Base-by-base conservation (phyloP, 2,888 invertebrate genomes). In the Drosophila subsilvestris region DNA sequence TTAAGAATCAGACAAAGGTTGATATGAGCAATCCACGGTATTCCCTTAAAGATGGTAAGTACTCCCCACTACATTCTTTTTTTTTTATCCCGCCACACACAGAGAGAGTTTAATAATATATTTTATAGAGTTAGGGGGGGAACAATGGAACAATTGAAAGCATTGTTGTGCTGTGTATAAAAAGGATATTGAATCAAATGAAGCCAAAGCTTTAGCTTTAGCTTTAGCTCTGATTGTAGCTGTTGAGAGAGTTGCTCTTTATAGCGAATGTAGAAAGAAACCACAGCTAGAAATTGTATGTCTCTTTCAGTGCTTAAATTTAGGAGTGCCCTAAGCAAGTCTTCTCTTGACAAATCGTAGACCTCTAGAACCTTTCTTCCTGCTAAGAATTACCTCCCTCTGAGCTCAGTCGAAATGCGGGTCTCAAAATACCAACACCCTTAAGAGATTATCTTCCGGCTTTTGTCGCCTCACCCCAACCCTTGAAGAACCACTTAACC, bases 1-100 rank as follows among this genome's bases (percentile, higher is more conserved):
- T 99, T 78, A 96, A 98, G 92, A 97, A 99, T 93, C 95, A 96
- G 91, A 93, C 98, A 89, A 98, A 98, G 62, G 94, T 98, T 83
- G 96, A 97, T 91, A 95, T 96, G 87, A 94, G 94, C 78, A 97
- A 97, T 93, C 95, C 96, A 0, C 94, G 98, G 89, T 98, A 97
- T 93, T 95, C 96, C 57, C 94, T 98, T 66, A 94, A 97, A 79
- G 96, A 97, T 81, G 95, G 96, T 90, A 95, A 95, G 91, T 91
- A 49, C 25, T 5, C 25, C n/a, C n/a, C n/a, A n/a, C n/a, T n/a
- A n/a, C n/a, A n/a, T n/a, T n/a, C n/a, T n/a, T n/a, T n/a, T n/a
- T n/a, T n/a, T n/a, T n/a, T n/a, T n/a, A n/a, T n/a, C n/a, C n/a
- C n/a, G n/a, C n/a, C n/a, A n/a, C n/a, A n/a, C n/a, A n/a, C n/a